Evolutionary conservation across 2,797 vertebrate species (phyloP), one percentile per base, ranked within the genome.

Genomic region (Telmatherina bonti): DNA sequence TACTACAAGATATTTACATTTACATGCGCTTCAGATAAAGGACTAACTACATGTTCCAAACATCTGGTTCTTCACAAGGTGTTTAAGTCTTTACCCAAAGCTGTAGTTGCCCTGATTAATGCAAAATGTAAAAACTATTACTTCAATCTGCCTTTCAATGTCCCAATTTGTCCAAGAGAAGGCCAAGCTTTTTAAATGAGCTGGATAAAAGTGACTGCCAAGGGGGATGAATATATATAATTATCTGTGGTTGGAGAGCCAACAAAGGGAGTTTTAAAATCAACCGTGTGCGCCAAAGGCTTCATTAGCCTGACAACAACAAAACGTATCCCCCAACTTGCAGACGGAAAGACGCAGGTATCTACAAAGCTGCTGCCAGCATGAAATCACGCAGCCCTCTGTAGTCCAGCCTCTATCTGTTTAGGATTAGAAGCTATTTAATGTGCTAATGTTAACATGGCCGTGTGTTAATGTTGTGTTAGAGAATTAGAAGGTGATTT

Each of bases 181-280:
- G 85, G 87, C 76, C 84, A 79, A 66, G 73, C 83, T 86, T 88
- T 91, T 70, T 77, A 89, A 90, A 90, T 83, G 87, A 92, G 87
- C 79, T 70, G 85, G 85, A 91, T 89, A 90, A 91, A 89, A 91
- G 85, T 77, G 79, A 79, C 85, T 89, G 90, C 90, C 89, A 90
- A 91, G 74, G 83, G 83, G 85, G 82, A 76, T 88, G 85, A 87
- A 91, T 92, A 89, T 90, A 89, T 91, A 90, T 87, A 92, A 91
- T 91, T 90, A 91, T 91, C 84, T 89, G 84, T 66, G 82, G 81
- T 83, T 88, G 82, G 74, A 89, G 84, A 75, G 58, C 84, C 79
- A 87, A 90, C 85, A 88, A 88, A 91, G 74, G 74, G 84, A 87
- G 79, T 89, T 88, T 86, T 63, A 86, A 90, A 91, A 88, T 82